These are phyloP conservation scores for Ageneiosus marmoratus DNA, from an alignment of 2,113 vertebrate species.

Conservation along the genomic window DNA sequence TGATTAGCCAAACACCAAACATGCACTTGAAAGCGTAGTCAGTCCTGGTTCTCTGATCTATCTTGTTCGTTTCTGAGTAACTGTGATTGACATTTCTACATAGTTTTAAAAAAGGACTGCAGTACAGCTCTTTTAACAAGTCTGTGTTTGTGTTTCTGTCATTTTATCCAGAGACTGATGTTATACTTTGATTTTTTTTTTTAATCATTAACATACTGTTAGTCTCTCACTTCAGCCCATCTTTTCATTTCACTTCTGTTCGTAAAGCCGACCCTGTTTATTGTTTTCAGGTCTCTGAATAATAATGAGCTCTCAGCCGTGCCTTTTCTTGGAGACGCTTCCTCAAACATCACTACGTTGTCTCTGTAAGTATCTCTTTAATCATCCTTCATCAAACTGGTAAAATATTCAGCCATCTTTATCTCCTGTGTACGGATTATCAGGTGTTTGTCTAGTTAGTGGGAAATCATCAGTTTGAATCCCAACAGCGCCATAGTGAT, in stretches of 20 bases:
- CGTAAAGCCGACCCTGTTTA: background rate
- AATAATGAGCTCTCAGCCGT: slow-evolving; percentile 88
- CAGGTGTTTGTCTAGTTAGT: background rate
- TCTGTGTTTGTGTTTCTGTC: background rate
- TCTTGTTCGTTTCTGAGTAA: too few species aligned
- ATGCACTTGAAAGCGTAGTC: too few species aligned
- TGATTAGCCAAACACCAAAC: too few species aligned
- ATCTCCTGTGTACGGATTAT: background rate
- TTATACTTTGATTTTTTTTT: background rate
- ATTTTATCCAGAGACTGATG: background rate
- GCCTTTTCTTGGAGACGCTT: slow-evolving; percentile 85
- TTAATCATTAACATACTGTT: background rate
- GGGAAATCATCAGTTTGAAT: background rate
- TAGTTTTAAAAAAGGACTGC: background rate
- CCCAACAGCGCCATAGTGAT: background rate
- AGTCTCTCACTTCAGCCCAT: background rate
- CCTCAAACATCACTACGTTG: slow-evolving; percentile 87
- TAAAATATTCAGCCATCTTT: background rate
- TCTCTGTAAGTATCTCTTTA: slow-evolving; percentile 85
- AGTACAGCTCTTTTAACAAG: background rate
- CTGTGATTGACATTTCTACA: too few species aligned
- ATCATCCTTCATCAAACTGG: background rate
- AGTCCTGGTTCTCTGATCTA: too few species aligned
- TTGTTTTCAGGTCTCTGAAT: slow-evolving; percentile 85
- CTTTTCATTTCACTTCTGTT: background rate